Evolutionary conservation across 2,113 vertebrate genomes (phyloP).

Genomic region (Notothenia coriiceps): DNA sequence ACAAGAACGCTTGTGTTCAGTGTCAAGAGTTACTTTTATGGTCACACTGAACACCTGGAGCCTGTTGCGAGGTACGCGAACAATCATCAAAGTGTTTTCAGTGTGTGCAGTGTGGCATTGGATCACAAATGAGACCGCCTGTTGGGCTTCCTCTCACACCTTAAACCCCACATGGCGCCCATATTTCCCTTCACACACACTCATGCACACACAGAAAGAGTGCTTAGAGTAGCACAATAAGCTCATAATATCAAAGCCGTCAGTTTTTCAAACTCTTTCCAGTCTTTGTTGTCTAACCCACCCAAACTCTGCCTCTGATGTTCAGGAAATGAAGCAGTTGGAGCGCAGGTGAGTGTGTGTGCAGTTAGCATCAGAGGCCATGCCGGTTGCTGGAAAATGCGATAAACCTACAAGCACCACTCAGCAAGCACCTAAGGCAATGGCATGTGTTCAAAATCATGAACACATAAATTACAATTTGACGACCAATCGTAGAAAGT

Average conservation of each 20-base stretch:
- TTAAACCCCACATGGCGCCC: slow-evolving; percentile 72
- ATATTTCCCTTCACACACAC: slow-evolving; percentile 69
- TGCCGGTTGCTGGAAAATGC: slow-evolving; percentile 27
- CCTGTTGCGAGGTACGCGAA: slow-evolving; percentile 18
- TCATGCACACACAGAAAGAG: slow-evolving; percentile 45
- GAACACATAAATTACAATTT: slow-evolving; percentile 33
- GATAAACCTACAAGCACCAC: slow-evolving; percentile 46
- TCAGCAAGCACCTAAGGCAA: slow-evolving; percentile 39
- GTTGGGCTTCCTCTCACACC: slow-evolving; percentile 67
- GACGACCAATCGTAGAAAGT: slow-evolving; percentile 33
- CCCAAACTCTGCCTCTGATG: slow-evolving; percentile 54
- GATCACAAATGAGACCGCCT: slow-evolving; percentile 59
- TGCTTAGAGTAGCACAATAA: slow-evolving; percentile 60
- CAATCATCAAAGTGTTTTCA: slow-evolving; percentile 60
- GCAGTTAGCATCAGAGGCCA: slow-evolving; percentile 30
- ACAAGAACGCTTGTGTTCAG: slow-evolving; percentile 57
- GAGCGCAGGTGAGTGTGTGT: slow-evolving; percentile 60
- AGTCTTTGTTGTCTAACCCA: slow-evolving; percentile 67
- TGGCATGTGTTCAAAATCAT: slow-evolving; percentile 36
- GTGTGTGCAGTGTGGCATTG: slow-evolving; percentile 7
- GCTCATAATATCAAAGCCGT: slow-evolving; percentile 69
- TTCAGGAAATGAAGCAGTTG: slow-evolving; percentile 77
- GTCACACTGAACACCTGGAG: slow-evolving; percentile 60
- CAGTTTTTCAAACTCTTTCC: slow-evolving; percentile 69
- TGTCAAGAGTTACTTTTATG: slow-evolving; percentile 49